Evolutionary conservation across 2,113 vertebrate species (phyloP).

Genomic region (Fregetta grallaria): DNA sequence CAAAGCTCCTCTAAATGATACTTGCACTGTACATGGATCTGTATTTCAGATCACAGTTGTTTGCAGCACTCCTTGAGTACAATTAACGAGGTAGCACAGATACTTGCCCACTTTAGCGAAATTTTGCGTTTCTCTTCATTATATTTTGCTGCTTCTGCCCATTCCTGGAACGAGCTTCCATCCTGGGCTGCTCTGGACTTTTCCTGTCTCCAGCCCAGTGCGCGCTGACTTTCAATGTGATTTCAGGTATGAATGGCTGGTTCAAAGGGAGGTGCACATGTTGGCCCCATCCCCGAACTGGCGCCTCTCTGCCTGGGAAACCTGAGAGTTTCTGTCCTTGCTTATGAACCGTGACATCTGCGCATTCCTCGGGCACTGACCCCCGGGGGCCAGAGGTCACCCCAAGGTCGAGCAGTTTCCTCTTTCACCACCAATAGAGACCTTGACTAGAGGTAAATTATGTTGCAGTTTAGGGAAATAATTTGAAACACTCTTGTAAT

Average conservation of each 20-base stretch:
- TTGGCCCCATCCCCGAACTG: conserved; percentile 76
- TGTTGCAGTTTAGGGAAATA: conserved; percentile 80
- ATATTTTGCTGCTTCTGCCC: background rate
- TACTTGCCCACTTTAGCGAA: background rate
- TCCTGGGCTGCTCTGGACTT: background rate
- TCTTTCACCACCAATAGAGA: conserved; percentile 81
- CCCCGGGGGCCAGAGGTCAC: conserved; percentile 80
- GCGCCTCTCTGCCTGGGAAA: conserved; percentile 84
- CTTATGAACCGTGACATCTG: conserved; percentile 88
- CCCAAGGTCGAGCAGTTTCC: conserved; percentile 79
- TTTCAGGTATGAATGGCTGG: conserved; percentile 70
- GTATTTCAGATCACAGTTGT: background rate
- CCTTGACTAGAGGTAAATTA: conserved; percentile 73
- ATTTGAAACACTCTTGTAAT: conserved; percentile 81
- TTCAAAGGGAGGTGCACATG: conserved; percentile 76
- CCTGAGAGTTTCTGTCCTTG: conserved; percentile 76
- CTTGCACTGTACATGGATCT: background rate
- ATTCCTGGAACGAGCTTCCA: background rate
- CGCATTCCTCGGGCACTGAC: conserved; percentile 84
- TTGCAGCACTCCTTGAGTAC: background rate
- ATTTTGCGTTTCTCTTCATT: background rate
- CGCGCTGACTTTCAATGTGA: background rate
- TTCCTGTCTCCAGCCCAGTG: background rate
- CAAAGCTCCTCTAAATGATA: background rate
- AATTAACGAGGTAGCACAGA: background rate